Evolutionary conservation across 2,113 vertebrate genomes (phyloP).

Genomic region (Cololabis saira): DNA sequence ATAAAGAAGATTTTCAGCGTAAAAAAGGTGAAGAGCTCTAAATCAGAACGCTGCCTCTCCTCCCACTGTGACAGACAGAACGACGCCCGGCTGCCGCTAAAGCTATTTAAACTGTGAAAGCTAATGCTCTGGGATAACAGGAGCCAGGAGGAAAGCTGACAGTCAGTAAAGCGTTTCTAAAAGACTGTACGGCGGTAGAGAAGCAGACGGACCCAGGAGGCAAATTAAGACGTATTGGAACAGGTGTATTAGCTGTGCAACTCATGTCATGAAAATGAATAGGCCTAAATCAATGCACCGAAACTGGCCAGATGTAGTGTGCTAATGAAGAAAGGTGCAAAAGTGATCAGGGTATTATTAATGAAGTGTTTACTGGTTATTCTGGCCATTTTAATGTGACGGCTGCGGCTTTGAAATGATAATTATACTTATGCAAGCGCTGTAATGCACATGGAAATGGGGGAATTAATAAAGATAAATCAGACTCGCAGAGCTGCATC

Average conservation of each 20-base stretch:
- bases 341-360: conserved; percentile 47
- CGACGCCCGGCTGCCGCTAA: conserved; percentile 44
- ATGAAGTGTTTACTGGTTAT: conserved; percentile 52
- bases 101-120: conserved; percentile 67
- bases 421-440: conserved; percentile 41
- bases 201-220: conserved; percentile 34
- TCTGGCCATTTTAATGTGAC: conserved; percentile 26
- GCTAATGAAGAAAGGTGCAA: conserved; percentile 35
- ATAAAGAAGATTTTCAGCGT: conserved; percentile 41
- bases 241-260: conserved; percentile 50
- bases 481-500: conserved; percentile 20
- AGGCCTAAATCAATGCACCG: conserved; percentile 33
- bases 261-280: conserved; percentile 58
- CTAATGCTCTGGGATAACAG: conserved; percentile 67
- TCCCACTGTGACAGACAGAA: conserved; percentile 51
- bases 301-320: conserved; percentile 33
- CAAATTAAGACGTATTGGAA: conserved; percentile 64
- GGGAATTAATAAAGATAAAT: conserved; percentile 52
- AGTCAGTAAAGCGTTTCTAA: conserved; percentile 48
- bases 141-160: conserved; percentile 59
- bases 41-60: conserved; percentile 49
- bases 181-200: conserved; percentile 33
- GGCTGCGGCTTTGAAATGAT: conserved; percentile 57
- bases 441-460: conserved; percentile 51
- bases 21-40: conserved; percentile 46